phyloP scores from a whole-genome alignment of 2,888 invertebrate species.

The Amiota mariae region DNA sequence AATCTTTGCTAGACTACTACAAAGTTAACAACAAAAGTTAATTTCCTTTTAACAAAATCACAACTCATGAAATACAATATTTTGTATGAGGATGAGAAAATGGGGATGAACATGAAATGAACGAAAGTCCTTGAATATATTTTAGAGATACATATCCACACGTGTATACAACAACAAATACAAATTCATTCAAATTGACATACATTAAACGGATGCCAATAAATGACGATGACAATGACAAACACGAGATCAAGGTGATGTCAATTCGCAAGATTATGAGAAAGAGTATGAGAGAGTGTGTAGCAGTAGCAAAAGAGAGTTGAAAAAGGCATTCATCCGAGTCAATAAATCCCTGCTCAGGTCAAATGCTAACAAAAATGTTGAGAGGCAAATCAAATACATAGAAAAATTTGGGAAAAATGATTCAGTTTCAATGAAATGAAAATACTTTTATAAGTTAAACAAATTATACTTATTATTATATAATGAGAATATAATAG shows the following conservation, averaged over 20 bases:
- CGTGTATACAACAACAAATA: neutral
- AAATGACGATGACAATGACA: slow-evolving; percentile 66
- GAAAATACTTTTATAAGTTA: too few relatives aligned
- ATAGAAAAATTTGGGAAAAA: slow-evolving; percentile 41
- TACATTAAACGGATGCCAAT: slow-evolving; percentile 61
- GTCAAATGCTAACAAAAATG: slow-evolving; percentile 50
- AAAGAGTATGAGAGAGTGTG: neutral
- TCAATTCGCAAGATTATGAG: neutral
- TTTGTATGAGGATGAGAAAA: neutral
- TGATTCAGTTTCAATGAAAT: slow-evolving; percentile 26
- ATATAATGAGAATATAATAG: too few relatives aligned
- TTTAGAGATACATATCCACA: neutral
- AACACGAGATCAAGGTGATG: slow-evolving; percentile 56
- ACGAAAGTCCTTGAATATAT: neutral
- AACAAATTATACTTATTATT: too few relatives aligned
- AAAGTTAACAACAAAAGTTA: too few relatives aligned
- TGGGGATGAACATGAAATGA: neutral
- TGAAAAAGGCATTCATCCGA: slow-evolving; percentile 36
- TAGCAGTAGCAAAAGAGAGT: neutral
- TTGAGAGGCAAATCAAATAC: slow-evolving; percentile 32
- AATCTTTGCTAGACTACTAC: too few relatives aligned
- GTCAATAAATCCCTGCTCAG: slow-evolving; percentile 57
- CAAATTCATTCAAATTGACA: slow-evolving; percentile 54
- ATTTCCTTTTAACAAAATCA: too few relatives aligned
- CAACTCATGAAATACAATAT: too few relatives aligned